Percentiles rank a stretch among this genome's conserved stretches.
Conservation (phyloP, 2,888 invertebrate genomes). For the Neoscelio sp. region DNA sequence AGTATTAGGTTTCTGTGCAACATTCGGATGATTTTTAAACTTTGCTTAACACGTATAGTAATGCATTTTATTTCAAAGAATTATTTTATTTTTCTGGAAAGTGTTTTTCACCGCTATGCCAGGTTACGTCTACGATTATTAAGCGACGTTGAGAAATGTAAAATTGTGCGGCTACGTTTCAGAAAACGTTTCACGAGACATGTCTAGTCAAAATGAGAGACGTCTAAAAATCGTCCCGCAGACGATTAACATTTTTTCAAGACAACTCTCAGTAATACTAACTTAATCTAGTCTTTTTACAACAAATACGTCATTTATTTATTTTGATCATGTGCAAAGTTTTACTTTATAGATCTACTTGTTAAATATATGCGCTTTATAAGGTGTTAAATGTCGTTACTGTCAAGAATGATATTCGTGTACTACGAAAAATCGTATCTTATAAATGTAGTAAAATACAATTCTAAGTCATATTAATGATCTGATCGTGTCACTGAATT, state of each 20-base stretch:
- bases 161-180: conserved; percentile 14
- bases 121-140: conserved; percentile 2
- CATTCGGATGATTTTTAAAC: conserved; percentile 41
- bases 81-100: conserved; percentile 33
- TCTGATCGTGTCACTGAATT: too few relatives aligned
- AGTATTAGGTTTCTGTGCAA: conserved; percentile 29
- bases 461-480: conserved; percentile 17
- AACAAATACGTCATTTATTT: conserved; percentile 51
- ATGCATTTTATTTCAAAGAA: conserved; percentile 47
- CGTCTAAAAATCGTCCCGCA: conserved; percentile 28
- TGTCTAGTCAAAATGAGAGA: conserved; percentile 62
- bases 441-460: conserved; percentile 44
- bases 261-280: conserved; percentile 45
- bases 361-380: conserved; percentile 41
- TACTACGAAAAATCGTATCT: conserved; percentile 36
- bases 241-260: conserved; percentile 16
- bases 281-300: conserved; percentile 62
- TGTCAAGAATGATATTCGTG: conserved; percentile 42
- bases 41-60: conserved; percentile 46
- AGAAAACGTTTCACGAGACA: conserved; percentile 42
- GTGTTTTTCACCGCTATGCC: conserved; percentile 44
- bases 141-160: background rate
- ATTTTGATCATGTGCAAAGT: conserved; percentile 45
- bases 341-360: conserved; percentile 34
- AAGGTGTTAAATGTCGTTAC: conserved; percentile 49